Base-by-base conservation (phyloP, 2,113 vertebrate species). In the Corydoras sp. region DNA sequence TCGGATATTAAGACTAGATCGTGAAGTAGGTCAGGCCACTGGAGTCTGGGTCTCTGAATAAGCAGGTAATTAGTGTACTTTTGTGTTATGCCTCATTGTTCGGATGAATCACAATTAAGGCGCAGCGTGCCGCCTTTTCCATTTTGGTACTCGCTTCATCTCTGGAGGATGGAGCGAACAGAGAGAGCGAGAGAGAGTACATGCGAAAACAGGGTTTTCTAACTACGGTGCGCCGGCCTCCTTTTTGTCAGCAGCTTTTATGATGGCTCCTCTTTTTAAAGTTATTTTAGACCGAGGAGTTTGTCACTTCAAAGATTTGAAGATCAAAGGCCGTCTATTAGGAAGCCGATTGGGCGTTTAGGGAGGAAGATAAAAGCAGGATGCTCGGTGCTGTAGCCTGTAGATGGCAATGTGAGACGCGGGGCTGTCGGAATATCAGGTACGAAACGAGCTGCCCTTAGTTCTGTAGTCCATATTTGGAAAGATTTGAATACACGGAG, bases 401-500 rank as follows among this genome's bases (percentile, higher is more conserved):
- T 15, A 51, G 43, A 9, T 58, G 18, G 35, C 10, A 35, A 35
- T 50, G 48, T 50, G 13, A 68, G 54, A 9, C 15, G 58, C 53
- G 50, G 53, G 2, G 29, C 58, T n/a, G 61, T 61, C 18, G 62
- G 68, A 65, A 65, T 61, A 73, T 5, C 31, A 10, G 54, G 54
- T 48, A 24, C 18, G 18, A 24, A 24, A 24, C 18, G 18, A 43
- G 51, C 8, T 24, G 29, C 3, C 2, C 55, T 48, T 48, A 9
- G 48, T 32, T 60, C 32, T 66, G 29, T 32, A 29, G 31, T 72
- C 53, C 68, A 65, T 55, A 15, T 78, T 71, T 73, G 62, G 56
- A 66, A 77, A 69, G 48, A 76, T 76, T 75, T 60, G 64, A 80
- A 75, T 71, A 73, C 75, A 68, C 74, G 50, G 62, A 58, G 55